These are phyloP conservation scores for Vulpes lagopus DNA, from an alignment of 2,113 vertebrate genomes.

Conservation along the genomic window DNA sequence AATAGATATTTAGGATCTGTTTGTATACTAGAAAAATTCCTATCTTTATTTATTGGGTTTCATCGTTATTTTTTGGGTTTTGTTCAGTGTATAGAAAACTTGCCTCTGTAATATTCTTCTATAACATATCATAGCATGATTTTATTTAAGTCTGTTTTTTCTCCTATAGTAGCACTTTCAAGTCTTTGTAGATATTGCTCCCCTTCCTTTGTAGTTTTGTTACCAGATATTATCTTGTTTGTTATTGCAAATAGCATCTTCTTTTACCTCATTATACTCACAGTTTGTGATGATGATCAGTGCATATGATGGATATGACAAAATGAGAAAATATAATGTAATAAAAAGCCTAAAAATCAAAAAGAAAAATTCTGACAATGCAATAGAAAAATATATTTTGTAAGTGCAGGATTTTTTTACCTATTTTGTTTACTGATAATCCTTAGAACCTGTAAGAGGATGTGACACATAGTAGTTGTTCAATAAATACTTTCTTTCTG, in stretches of 20 bases:
- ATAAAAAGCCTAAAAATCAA: neutral
- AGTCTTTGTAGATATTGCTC: neutral
- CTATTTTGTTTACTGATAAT: neutral
- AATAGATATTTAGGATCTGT: neutral
- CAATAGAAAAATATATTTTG: neutral
- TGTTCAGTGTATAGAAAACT: neutral
- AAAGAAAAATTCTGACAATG: neutral
- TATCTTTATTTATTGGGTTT: neutral
- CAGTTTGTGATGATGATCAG: neutral
- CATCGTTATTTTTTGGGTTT: neutral
- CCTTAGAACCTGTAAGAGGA: neutral
- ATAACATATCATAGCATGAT: neutral
- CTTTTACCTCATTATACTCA: neutral
- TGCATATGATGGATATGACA: neutral
- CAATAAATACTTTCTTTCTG: neutral
- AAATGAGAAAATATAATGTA: neutral
- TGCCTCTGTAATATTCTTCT: neutral
- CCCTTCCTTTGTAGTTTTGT: neutral
- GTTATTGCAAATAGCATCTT: neutral
- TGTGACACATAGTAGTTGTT: neutral
- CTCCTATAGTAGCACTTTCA: neutral
- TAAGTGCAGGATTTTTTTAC: neutral
- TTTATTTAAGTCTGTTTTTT: neutral
- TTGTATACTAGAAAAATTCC: neutral
- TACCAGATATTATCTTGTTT: neutral